A percentile compares a stretch with the other conserved stretches of the same genome.
phyloP scores from a whole-genome alignment of 1,140 invertebrate species.

The Thaumetopoea pityocampa region DNA sequence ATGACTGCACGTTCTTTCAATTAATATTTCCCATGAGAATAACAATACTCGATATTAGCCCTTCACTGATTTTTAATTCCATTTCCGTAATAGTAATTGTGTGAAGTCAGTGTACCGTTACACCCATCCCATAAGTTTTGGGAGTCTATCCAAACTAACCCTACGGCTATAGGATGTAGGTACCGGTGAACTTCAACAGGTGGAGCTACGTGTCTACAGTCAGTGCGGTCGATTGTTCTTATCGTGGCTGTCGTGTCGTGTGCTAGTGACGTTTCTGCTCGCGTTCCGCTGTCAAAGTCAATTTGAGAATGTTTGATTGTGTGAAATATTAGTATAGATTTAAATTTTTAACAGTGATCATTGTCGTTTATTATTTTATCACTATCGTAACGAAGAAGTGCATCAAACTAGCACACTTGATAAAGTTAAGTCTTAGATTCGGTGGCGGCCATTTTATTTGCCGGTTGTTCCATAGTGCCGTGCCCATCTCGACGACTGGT shows the following conservation, averaged over 20 bases:
- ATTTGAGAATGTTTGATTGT: constrained; percentile 42
- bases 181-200: constrained; percentile 52
- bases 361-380: constrained; percentile 19
- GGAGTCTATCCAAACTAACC: constrained; percentile 41
- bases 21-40: constrained; percentile 20
- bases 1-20: too few relatives aligned
- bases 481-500: constrained; percentile 69
- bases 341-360: constrained; percentile 24
- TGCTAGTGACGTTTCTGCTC: constrained; percentile 50
- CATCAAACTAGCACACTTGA: constrained; percentile 39
- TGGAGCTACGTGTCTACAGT: constrained; percentile 56
- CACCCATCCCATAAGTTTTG: constrained; percentile 61
- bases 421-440: constrained; percentile 52
- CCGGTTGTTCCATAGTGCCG: constrained; percentile 70
- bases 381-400: constrained; percentile 6
- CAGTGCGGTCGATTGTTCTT: constrained; percentile 36
- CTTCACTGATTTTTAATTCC: constrained; percentile 25
- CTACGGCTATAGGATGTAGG: constrained; percentile 61
- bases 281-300: constrained; percentile 52
- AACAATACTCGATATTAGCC: constrained; percentile 22
- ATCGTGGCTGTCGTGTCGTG: constrained; percentile 16
- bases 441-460: constrained; percentile 74
- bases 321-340: constrained; percentile 37
- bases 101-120: constrained; percentile 46
- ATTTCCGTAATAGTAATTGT: constrained; percentile 55